Evolutionary conservation across 2,797 vertebrate species (phyloP).

Genomic region (Chanos chanos): DNA sequence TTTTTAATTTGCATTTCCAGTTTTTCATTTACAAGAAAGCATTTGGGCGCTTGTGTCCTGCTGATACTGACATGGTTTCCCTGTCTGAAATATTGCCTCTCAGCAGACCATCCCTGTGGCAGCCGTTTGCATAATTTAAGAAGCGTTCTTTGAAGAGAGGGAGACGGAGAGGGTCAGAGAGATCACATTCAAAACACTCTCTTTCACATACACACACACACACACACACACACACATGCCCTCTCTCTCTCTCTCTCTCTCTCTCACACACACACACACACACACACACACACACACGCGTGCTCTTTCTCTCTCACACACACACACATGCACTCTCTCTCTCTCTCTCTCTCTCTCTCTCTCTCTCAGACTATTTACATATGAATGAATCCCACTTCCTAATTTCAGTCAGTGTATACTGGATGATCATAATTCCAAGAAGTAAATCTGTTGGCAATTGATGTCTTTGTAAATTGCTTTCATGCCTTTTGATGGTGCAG

Average conservation of each 20-base stretch:
- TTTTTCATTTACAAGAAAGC: conserved; percentile 32
- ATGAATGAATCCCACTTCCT: too few species aligned
- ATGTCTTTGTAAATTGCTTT: conserved; percentile 31
- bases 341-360: too few species aligned
- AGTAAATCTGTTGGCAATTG: conserved; percentile 31
- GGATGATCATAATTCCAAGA: conserved; percentile 25
- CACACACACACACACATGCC: neutral
- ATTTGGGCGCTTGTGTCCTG: conserved; percentile 46
- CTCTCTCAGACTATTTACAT: too few species aligned
- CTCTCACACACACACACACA: too few species aligned
- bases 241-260: neutral
- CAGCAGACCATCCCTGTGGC: conserved; percentile 40
- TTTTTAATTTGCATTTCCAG: conserved; percentile 27
- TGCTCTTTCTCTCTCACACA: too few species aligned
- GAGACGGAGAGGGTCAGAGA: conserved; percentile 17
- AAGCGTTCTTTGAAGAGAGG: conserved; percentile 34
- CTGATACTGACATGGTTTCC: conserved; percentile 47
- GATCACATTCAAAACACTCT: conserved; percentile 20
- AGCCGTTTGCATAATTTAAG: conserved; percentile 44
- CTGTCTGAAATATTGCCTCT: conserved; percentile 47
- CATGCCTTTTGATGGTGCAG: conserved; percentile 27
- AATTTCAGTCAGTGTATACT: too few species aligned
- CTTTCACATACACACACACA: neutral
- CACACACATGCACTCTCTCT: too few species aligned
- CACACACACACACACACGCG: too few species aligned